A percentile compares a stretch with the other conserved stretches of the same genome.
Evolutionary conservation across 2,797 vertebrate genomes (phyloP).

Genomic region (Podarcis siculus): DNA sequence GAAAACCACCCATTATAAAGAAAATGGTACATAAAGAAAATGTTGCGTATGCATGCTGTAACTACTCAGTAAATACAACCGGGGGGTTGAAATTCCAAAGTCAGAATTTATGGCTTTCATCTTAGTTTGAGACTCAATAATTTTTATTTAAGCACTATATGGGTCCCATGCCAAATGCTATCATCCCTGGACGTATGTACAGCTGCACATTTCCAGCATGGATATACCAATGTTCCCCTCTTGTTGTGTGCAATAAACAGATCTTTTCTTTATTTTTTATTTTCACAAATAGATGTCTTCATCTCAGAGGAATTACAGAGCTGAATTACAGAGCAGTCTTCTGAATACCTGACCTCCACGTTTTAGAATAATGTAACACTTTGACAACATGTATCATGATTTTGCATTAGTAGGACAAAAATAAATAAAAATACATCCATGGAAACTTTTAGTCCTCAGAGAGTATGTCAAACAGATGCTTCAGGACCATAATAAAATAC

Average conservation of each 20-base stretch:
- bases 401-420: neutral
- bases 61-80: neutral
- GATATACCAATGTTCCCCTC: neutral
- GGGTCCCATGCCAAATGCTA: neutral
- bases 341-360: neutral
- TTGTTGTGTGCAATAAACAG: neutral
- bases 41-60: neutral
- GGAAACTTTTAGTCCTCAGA: neutral
- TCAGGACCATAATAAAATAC: neutral
- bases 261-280: neutral
- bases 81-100: neutral
- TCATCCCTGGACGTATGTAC: neutral
- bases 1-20: too few species aligned
- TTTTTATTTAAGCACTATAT: neutral
- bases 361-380: neutral
- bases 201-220: neutral
- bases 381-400: neutral
- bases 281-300: neutral
- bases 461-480: neutral
- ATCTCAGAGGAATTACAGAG: neutral
- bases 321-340: neutral
- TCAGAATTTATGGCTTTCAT: neutral
- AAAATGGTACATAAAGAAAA: neutral
- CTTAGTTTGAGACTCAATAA: neutral
- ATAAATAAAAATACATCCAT: neutral